These are phyloP conservation scores for Fistularia tabacaria DNA, from an alignment of 2,797 vertebrate genomes.

Conservation along the genomic window DNA sequence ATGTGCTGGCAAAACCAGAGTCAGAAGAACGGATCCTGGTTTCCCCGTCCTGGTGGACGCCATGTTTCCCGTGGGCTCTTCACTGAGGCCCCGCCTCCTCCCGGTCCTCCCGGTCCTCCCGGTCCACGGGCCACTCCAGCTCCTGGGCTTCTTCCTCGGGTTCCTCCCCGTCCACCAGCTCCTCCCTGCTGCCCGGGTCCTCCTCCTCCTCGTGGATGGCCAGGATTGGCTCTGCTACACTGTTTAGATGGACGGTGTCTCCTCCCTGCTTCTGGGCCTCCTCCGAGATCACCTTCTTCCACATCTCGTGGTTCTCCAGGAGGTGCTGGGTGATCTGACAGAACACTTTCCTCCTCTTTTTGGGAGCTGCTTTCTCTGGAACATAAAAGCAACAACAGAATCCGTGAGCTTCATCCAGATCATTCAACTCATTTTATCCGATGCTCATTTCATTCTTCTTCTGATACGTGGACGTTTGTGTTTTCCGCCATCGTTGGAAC, in stretches of 20 bases:
- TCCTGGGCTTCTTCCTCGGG: constrained; percentile 57
- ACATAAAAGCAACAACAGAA: not conserved
- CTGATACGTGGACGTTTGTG: no score
- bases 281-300: constrained; percentile 93
- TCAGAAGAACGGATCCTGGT: constrained; percentile 62
- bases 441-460: no score
- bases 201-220: constrained; percentile 94
- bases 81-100: constrained; percentile 52
- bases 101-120: constrained; percentile 49
- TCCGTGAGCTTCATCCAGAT: no score
- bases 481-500: no score
- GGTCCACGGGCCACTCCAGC: constrained; percentile 51
- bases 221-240: constrained; percentile 80
- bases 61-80: constrained; percentile 43
- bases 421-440: no score
- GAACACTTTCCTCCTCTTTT: constrained; percentile 89
- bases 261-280: constrained; percentile 76
- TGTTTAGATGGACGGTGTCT: constrained; percentile 9
- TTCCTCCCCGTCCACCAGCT: constrained; percentile 64
- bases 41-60: constrained; percentile 61
- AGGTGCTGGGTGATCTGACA: constrained; percentile 95
- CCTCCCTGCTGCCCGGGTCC: constrained; percentile 80
- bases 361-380: constrained; percentile 67
- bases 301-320: constrained; percentile 96
- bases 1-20: constrained; percentile 87